A percentile compares a stretch with the other conserved stretches of the same genome.
Conservation (phyloP, 2,113 vertebrate genomes). For the Climacteris rufus region DNA sequence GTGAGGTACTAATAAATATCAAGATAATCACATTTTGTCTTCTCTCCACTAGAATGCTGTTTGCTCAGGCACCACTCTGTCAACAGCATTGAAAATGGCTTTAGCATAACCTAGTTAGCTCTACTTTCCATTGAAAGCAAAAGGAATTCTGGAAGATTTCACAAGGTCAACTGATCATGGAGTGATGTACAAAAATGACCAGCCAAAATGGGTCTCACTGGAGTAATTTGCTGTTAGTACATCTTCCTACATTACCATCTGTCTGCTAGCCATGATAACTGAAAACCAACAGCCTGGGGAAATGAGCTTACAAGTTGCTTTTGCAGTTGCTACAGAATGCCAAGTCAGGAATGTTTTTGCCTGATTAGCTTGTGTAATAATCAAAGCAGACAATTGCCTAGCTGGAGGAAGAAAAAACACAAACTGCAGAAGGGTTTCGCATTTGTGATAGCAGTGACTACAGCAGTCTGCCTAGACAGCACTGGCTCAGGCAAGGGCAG, state of each 20-base stretch:
- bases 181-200: background rate
- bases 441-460: background rate
- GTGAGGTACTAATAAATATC: background rate
- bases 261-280: background rate
- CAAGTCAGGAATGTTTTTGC: background rate
- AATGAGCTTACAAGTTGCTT: background rate
- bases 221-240: background rate
- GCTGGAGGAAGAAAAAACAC: background rate
- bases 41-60: background rate
- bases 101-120: background rate
- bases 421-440: background rate
- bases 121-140: background rate
- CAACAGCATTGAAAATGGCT: background rate
- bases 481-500: background rate
- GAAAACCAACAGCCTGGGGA: background rate
- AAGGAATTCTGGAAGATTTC: background rate
- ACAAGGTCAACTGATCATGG: background rate
- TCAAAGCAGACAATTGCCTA: background rate
- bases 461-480: background rate
- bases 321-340: background rate
- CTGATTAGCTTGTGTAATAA: background rate
- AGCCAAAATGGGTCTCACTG: background rate
- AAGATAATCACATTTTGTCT: background rate
- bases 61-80: background rate
- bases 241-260: background rate